Conservation (phyloP, 2,888 invertebrate species). For the Leucophenga montana region DNA sequence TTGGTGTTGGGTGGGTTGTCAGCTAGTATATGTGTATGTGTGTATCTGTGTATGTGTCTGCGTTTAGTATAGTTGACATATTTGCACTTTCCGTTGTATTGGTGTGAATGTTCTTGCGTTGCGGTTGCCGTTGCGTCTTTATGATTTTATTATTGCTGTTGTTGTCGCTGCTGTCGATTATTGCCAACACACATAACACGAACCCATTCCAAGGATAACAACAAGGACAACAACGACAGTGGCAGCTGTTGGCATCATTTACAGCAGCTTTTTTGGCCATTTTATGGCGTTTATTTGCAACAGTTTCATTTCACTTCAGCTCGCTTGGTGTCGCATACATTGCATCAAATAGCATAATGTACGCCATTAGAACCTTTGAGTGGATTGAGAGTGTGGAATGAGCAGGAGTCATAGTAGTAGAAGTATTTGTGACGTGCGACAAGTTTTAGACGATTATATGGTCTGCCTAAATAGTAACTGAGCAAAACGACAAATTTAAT, state of each 20-base stretch:
- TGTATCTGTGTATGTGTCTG: background rate
- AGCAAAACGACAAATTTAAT: too few species aligned
- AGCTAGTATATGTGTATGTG: too few species aligned
- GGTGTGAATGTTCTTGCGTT: background rate
- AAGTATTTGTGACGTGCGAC: background rate
- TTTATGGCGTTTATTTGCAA: constrained; percentile 62
- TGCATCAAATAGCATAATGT: constrained; percentile 3
- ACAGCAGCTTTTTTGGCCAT: constrained; percentile 67
- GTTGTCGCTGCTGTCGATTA: background rate
- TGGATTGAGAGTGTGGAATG: too few species aligned
- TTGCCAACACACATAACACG: background rate
- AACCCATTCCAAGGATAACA: background rate
- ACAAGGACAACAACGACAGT: constrained; percentile 42
- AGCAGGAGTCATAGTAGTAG: too few species aligned
- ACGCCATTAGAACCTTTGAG: background rate
- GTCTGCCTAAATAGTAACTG: too few species aligned
- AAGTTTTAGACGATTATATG: background rate
- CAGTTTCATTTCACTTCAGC: constrained; percentile 54
- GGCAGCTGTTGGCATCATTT: constrained; percentile 66
- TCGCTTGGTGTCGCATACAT: too few species aligned
- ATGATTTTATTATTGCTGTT: constrained; percentile 1
- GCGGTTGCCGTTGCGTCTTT: background rate
- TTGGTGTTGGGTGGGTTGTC: too few species aligned
- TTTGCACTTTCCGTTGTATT: background rate
- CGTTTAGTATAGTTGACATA: background rate